phyloP scores from a whole-genome alignment of 2,797 vertebrate species.

The Sylvia borin region DNA sequence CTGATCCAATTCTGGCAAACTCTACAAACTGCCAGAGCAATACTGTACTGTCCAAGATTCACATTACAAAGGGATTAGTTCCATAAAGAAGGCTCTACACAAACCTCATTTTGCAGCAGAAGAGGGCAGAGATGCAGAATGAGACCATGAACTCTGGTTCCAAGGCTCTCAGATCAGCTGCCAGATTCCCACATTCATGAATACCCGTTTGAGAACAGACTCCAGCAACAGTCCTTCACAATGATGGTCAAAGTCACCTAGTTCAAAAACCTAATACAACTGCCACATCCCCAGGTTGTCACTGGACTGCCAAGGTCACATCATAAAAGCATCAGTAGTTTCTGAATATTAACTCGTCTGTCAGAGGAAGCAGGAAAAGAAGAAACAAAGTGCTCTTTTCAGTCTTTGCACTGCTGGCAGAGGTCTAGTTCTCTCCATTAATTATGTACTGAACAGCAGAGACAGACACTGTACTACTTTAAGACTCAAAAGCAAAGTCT shows the following conservation, averaged over 20 bases:
- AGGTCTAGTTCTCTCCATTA: not conserved
- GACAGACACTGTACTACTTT: not conserved
- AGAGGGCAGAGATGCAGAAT: not conserved
- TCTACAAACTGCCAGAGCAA: not conserved
- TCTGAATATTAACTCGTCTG: not conserved
- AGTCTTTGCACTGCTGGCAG: not conserved
- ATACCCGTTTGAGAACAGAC: not conserved
- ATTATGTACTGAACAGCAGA: not conserved
- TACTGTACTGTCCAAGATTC: not conserved
- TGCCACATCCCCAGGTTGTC: not conserved
- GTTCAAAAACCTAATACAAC: not conserved
- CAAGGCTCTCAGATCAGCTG: not conserved
- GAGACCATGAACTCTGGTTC: not conserved
- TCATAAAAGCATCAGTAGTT: not conserved
- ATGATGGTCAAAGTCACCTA: not conserved
- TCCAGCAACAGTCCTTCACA: not conserved
- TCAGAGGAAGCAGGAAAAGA: not conserved
- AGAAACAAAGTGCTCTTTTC: not conserved
- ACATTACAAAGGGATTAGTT: not conserved
- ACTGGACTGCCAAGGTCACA: not conserved
- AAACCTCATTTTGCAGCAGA: not conserved
- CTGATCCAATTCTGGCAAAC: not conserved
- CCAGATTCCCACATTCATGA: not conserved
- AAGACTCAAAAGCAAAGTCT: not conserved
- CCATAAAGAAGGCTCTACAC: not conserved